These are phyloP conservation scores for Egretta garzetta DNA, from an alignment of 2,113 vertebrate species.

Conservation along the genomic window DNA sequence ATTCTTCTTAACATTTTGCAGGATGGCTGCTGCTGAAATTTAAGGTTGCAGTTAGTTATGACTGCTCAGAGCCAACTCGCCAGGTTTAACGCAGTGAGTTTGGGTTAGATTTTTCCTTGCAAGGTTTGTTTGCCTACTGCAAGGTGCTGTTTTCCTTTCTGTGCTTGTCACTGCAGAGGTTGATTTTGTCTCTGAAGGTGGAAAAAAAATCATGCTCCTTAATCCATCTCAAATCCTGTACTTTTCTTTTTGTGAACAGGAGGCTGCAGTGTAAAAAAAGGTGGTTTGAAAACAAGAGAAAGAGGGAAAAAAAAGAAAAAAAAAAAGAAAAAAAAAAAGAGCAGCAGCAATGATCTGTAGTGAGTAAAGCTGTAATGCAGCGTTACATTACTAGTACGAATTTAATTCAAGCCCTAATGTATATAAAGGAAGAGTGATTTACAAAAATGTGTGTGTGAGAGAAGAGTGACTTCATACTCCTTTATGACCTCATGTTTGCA, in stretches of 20 bases:
- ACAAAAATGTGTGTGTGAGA: background rate
- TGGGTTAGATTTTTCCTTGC: background rate
- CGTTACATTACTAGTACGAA: background rate
- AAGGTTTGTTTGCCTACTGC: background rate
- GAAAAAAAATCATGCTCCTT: background rate
- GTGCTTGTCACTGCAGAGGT: background rate
- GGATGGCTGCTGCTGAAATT: background rate
- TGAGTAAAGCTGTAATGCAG: background rate
- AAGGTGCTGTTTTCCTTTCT: background rate
- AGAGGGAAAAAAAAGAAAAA: no score
- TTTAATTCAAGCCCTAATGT: background rate
- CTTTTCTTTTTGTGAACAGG: background rate
- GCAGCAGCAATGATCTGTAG: background rate
- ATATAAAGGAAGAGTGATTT: background rate
- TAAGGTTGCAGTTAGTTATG: background rate
- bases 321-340: no score
- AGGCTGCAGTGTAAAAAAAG: background rate
- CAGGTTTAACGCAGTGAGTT: background rate
- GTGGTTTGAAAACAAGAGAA: background rate
- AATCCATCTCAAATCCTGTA: background rate
- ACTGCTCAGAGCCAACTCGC: background rate
- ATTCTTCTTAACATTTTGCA: background rate
- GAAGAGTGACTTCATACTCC: background rate
- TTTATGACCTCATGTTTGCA: background rate
- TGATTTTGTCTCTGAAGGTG: background rate